These are phyloP conservation scores for Ciconia boyciana DNA, from an alignment of 2,113 vertebrate genomes.

Conservation along the genomic window DNA sequence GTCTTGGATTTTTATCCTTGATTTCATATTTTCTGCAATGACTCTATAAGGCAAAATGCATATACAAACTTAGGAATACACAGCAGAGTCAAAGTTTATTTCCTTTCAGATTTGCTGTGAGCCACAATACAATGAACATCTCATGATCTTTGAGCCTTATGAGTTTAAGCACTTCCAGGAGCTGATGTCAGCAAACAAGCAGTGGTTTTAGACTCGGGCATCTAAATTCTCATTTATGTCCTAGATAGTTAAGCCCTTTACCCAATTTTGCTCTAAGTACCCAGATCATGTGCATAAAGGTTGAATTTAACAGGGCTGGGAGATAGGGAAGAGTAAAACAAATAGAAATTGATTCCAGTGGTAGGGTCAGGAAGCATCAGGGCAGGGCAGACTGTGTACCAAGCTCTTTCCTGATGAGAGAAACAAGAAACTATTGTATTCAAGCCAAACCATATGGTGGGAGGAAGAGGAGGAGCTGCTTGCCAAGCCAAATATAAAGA, in stretches of 20 bases:
- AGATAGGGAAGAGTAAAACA: not conserved
- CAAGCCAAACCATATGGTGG: not conserved
- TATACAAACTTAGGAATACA: not conserved
- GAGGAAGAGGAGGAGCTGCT: not conserved
- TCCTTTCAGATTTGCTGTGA: not conserved
- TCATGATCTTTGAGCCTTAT: not conserved
- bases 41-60: not conserved
- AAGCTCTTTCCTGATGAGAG: not conserved
- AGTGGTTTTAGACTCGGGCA: not conserved
- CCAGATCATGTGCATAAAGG: not conserved
- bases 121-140: too few species aligned
- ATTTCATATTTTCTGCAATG: not conserved
- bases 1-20: not conserved
- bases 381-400: not conserved
- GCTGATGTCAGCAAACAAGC: not conserved
- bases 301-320: not conserved
- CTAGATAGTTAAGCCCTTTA: not conserved
- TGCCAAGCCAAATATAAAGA: not conserved
- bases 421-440: not conserved
- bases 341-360: not conserved
- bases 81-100: not conserved
- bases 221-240: not conserved
- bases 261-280: not conserved
- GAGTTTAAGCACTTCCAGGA: not conserved
- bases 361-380: not conserved